A percentile compares a stretch with the other conserved stretches of the same genome.
Evolutionary conservation across 2,797 vertebrate genomes (phyloP).

Genomic region (Glossophaga mutica): DNA sequence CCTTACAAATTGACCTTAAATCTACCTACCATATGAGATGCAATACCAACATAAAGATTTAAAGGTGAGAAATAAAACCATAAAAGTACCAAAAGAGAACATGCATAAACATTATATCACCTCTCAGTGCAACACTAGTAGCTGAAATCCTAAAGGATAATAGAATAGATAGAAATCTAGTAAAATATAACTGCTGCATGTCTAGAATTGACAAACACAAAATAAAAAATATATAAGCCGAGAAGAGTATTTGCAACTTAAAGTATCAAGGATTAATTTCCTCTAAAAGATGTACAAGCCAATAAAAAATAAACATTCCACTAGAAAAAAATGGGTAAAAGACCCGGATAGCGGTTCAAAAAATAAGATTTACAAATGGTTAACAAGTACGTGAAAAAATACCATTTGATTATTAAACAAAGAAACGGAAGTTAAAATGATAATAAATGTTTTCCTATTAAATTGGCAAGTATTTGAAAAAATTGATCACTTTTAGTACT

Average conservation of each 20-base stretch:
- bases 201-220: neutral
- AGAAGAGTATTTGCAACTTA: neutral
- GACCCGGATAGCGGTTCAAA: neutral
- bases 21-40: neutral
- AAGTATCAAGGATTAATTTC: neutral
- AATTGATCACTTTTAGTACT: neutral
- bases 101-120: neutral
- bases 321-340: neutral
- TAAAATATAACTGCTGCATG: neutral
- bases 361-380: neutral
- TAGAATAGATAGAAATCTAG: neutral
- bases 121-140: neutral
- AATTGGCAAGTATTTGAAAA: neutral
- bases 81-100: neutral
- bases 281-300: neutral
- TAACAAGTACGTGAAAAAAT: neutral
- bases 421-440: neutral
- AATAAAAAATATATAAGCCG: neutral
- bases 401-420: neutral
- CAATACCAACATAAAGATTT: neutral
- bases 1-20: neutral
- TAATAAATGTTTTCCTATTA: neutral
- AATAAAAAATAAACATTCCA: neutral
- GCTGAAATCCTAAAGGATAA: neutral
- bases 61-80: neutral